Evolutionary conservation across 1,140 invertebrate species (phyloP).

Genomic region (Camponotus floridanus): DNA sequence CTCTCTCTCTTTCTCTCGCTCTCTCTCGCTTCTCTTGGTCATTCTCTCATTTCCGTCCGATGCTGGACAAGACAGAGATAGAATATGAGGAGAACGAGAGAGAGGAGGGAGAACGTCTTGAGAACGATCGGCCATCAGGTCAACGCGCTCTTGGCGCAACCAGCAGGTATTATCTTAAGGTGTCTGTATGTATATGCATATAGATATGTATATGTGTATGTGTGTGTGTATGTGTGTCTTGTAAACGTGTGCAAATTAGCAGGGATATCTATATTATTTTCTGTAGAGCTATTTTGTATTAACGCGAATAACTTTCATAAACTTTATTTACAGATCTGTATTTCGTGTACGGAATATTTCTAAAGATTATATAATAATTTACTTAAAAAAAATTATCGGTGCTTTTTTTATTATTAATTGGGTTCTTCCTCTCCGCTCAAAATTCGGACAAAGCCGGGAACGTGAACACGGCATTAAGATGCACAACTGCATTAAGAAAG

Average conservation of each 20-base stretch:
- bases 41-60: constrained; percentile 45
- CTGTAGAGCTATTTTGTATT: not conserved
- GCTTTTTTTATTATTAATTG: not conserved
- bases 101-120: constrained; percentile 47
- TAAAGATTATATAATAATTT: not conserved
- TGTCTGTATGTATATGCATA: constrained; percentile 44
- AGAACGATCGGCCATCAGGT: constrained; percentile 71
- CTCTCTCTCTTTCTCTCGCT: constrained; percentile 9
- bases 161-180: constrained; percentile 73
- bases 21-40: constrained; percentile 18
- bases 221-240: constrained; percentile 5
- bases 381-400: not conserved
- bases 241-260: not conserved
- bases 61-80: constrained; percentile 18
- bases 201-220: constrained; percentile 26
- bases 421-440: too few relatives aligned
- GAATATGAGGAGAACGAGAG: constrained; percentile 12
- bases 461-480: constrained; percentile 25
- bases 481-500: constrained; percentile 14
- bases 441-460: constrained; percentile 11
- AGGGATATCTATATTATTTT: constrained; percentile 16
- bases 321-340: not conserved
- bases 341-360: not conserved
- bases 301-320: not conserved
- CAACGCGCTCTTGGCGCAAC: constrained; percentile 71